Conservation (phyloP, 2,797 vertebrate species). For the Hozukius guyotensis region DNA sequence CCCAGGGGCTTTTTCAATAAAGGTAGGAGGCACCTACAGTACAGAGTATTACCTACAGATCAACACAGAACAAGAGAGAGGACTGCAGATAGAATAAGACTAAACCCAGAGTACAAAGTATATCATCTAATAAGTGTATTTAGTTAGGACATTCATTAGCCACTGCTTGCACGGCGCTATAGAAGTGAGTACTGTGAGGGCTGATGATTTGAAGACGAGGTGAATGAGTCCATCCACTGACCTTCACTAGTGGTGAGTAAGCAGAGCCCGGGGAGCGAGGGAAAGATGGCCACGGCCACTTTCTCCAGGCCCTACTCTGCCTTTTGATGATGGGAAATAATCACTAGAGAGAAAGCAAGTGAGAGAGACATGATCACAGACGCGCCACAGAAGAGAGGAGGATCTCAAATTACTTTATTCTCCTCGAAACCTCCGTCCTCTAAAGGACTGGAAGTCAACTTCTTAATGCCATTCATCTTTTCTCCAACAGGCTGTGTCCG, state of each 20-base stretch:
- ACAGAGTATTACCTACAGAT: conserved; percentile 73
- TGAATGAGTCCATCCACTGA: conserved; percentile 76
- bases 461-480: conserved; percentile 76
- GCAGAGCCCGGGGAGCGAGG: conserved; percentile 66
- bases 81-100: conserved; percentile 46
- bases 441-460: conserved; percentile 70
- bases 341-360: conserved; percentile 68
- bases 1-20: conserved; percentile 79
- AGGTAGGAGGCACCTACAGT: conserved; percentile 75
- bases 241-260: conserved; percentile 79
- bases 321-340: conserved; percentile 79
- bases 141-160: conserved; percentile 58
- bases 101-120: conserved; percentile 39
- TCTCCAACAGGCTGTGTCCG: conserved; percentile 70
- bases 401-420: conserved; percentile 66
- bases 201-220: conserved; percentile 71
- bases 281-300: conserved; percentile 69
- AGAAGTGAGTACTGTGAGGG: conserved; percentile 35
- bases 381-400: conserved; percentile 48
- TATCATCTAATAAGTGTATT: conserved; percentile 54
- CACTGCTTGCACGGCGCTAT: conserved; percentile 41
- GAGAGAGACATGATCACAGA: conserved; percentile 73
- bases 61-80: conserved; percentile 62
- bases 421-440: conserved; percentile 57
- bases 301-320: conserved; percentile 66